phyloP scores from a whole-genome alignment of 2,113 vertebrate species.

The Pedetes capensis region DNA sequence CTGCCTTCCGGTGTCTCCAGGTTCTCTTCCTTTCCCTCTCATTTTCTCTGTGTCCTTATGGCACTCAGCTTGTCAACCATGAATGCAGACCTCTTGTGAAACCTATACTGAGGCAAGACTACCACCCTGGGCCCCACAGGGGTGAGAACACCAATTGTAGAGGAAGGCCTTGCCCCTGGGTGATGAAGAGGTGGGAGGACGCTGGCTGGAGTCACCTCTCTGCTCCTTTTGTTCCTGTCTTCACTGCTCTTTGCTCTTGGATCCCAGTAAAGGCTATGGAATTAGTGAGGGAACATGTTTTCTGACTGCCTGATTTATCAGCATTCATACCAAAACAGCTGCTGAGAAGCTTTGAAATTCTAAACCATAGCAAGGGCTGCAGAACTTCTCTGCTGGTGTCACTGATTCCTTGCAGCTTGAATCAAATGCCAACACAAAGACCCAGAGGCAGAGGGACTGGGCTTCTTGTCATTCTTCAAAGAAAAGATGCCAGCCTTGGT shows the following conservation, averaged over 20 bases:
- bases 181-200: not conserved
- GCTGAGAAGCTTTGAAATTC: constrained; percentile 49
- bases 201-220: not conserved
- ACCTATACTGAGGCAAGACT: not conserved
- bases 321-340: constrained; percentile 48
- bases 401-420: constrained; percentile 17
- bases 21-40: not conserved
- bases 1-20: not conserved
- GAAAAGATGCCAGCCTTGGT: not conserved
- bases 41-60: not conserved
- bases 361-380: not conserved
- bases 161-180: not conserved
- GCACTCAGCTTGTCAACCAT: not conserved
- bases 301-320: constrained; percentile 28
- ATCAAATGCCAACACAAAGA: constrained; percentile 3
- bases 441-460: not conserved
- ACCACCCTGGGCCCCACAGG: not conserved
- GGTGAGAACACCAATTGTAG: not conserved
- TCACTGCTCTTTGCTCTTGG: not conserved
- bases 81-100: not conserved
- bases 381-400: not conserved
- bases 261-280: not conserved
- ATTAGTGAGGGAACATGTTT: not conserved
- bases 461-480: not conserved
- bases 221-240: not conserved